Evolutionary conservation across 2,888 invertebrate species (phyloP).

Genomic region (Agriotes lineatus): DNA sequence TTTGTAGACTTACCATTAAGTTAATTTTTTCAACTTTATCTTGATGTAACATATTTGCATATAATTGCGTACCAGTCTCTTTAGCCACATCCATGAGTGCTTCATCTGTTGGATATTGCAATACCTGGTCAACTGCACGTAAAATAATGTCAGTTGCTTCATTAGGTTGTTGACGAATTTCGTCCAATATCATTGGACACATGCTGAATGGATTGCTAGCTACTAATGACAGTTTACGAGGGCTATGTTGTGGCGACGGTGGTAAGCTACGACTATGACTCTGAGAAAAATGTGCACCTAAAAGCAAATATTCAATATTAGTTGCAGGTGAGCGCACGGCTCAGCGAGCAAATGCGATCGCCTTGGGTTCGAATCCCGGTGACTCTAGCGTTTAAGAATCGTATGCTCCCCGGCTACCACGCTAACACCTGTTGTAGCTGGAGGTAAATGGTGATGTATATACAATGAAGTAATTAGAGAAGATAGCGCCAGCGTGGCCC

Average conservation of each 20-base stretch:
- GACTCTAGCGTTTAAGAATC: too few relatives aligned
- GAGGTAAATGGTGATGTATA: too few relatives aligned
- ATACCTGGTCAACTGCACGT: constrained; percentile 69
- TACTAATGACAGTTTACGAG: constrained; percentile 77
- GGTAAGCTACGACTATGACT: constrained; percentile 76
- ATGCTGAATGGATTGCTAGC: constrained; percentile 71
- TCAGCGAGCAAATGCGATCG: too few relatives aligned
- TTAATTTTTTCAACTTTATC: constrained; percentile 85
- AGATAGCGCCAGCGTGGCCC: too few relatives aligned
- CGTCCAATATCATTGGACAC: constrained; percentile 65
- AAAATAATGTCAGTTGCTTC: constrained; percentile 67
- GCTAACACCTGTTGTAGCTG: too few relatives aligned
- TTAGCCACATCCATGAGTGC: constrained; percentile 90
- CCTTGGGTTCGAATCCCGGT: too few relatives aligned
- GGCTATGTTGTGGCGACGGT: constrained; percentile 82
- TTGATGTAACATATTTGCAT: constrained; percentile 75
- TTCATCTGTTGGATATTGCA: constrained; percentile 76
- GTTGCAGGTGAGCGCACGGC: too few relatives aligned
- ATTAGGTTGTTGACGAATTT: constrained; percentile 59
- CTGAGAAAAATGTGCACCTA: constrained; percentile 67
- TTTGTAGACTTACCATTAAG: constrained; percentile 76
- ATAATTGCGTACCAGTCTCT: constrained; percentile 87
- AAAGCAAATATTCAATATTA: too few relatives aligned
- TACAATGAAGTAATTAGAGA: too few relatives aligned
- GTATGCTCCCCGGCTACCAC: too few relatives aligned